Conservation (phyloP, 2,797 vertebrate genomes). For the Chloroceryle inda region DNA sequence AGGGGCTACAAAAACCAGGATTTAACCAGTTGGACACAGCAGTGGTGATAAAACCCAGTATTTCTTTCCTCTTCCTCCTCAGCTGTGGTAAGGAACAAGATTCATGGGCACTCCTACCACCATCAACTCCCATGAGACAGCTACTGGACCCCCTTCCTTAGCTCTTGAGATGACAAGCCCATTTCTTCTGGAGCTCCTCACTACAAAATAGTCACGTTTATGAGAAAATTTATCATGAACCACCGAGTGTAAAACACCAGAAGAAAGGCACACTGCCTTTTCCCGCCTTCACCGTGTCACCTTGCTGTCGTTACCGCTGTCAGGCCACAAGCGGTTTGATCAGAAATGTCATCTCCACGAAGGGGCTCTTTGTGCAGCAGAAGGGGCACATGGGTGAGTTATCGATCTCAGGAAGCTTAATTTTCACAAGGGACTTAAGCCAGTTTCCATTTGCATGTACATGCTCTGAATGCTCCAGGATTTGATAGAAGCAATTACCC, state of each 20-base stretch:
- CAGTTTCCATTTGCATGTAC: background rate
- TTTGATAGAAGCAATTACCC: background rate
- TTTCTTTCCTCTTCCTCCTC: background rate
- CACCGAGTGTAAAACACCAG: background rate
- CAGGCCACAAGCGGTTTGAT: background rate
- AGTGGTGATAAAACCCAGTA: background rate
- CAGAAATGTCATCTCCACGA: background rate
- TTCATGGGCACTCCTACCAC: accelerated
- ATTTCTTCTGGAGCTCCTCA: background rate
- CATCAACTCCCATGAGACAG: accelerated
- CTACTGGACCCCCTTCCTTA: background rate
- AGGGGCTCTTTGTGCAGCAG: background rate
- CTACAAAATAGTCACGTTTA: accelerated
- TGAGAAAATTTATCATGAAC: background rate
- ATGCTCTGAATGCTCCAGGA: background rate
- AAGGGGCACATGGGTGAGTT: accelerated
- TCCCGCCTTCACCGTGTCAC: accelerated
- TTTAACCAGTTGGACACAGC: background rate
- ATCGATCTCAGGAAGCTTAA: background rate
- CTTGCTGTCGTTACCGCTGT: background rate
- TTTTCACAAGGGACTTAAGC: background rate
- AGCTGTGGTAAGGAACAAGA: background rate
- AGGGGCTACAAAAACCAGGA: accelerated
- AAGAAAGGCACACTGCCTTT: accelerated
- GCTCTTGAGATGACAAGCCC: background rate